Base-by-base conservation (phyloP, 2,113 vertebrate species). In the Thomomys bottae region DNA sequence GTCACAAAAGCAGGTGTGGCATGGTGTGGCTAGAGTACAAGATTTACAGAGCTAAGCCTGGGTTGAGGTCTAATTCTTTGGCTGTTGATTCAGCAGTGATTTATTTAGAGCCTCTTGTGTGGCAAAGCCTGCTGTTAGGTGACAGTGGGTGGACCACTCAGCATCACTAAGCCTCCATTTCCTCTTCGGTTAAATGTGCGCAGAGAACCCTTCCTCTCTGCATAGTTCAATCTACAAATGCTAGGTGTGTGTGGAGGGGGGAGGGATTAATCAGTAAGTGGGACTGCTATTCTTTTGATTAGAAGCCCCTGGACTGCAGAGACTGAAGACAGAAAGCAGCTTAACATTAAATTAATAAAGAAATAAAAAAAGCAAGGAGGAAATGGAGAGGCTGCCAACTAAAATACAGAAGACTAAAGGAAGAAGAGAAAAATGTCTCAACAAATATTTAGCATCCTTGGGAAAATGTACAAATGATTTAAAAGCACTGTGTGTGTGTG, bases 31-130 rank as follows among this genome's bases (percentile, higher is more conserved):
- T 84, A 94, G 64, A 88, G 72, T 32, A 20, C 23, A 72, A 90
- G 59, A 88, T 94, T 90, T 59, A 87, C 76, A 59, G 64, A 91
- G 72, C 21, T 36, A 54, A 11, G 38, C 40, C 71, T 38, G 78
- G 78, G 86, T 70, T 84, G 76, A 96, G 84, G 72, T 88, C 94
- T 95, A 90, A 95, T 94, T 93, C 94, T 94, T 90, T 73, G 79
- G 42, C 59, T 3, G 3, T 45, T 89, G 87, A 95, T 80, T 95
- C 88, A 95, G 90, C 92, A 92, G 66, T 38, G 90, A 93, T 86
- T 91, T 89, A 66, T 24, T 73, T 49, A 63, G 72, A 68, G 63
- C 28, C 67, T 92, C 67, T 83, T 64, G 7, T 8, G 59, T 66
- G 88, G 83, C 92, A 84, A 90, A 30, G 67, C 90, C 86, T 36